Base-by-base conservation (phyloP, 2,888 invertebrate species). In the Platyscelio sp. region DNA sequence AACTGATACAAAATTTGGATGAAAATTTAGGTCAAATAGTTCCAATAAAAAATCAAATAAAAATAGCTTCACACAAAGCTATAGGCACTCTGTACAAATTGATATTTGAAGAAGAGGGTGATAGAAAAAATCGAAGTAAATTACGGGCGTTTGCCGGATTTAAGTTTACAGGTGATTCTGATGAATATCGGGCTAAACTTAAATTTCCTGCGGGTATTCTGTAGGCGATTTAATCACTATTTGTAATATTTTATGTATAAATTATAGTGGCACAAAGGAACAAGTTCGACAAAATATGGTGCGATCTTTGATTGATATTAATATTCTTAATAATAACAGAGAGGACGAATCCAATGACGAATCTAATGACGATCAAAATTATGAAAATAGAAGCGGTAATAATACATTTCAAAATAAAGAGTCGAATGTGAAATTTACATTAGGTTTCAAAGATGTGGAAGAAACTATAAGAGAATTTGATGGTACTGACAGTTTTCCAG, bases 31-130 rank as follows among this genome's bases (percentile, higher is more conserved):
- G n/a, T n/a, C n/a, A n/a, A n/a, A n/a, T n/a, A n/a, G n/a, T n/a
- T n/a, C n/a, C n/a, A n/a, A n/a, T n/a, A n/a, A n/a, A n/a, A n/a
- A n/a, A n/a, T n/a, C n/a, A n/a, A n/a, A n/a, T n/a, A n/a, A n/a
- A n/a, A n/a, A n/a, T n/a, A n/a, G n/a, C n/a, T n/a, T n/a, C n/a
- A n/a, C n/a, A n/a, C n/a, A n/a, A n/a, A n/a, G n/a, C n/a, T n/a
- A n/a, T n/a, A n/a, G n/a, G n/a, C n/a, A n/a, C n/a, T n/a, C n/a
- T 33, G 33, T 33, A 33, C 33, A 33, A 9, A 33, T 33, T 43
- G 15, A 43, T 43, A 43, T 56, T 56, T 56, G 56, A 56, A 27
- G 56, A 56, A 27, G 56, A 56, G 26, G 56, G 56, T 9, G 56
- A 56, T 56, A 56, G 56, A n/a, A 26, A 56, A 56, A 56, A 56